Evolutionary conservation across 30 jellyfish, hydroid and myxozoan genomes (phyloP), one percentile per base, ranked within the genome.

Genomic region (Morbakka virulenta): DNA sequence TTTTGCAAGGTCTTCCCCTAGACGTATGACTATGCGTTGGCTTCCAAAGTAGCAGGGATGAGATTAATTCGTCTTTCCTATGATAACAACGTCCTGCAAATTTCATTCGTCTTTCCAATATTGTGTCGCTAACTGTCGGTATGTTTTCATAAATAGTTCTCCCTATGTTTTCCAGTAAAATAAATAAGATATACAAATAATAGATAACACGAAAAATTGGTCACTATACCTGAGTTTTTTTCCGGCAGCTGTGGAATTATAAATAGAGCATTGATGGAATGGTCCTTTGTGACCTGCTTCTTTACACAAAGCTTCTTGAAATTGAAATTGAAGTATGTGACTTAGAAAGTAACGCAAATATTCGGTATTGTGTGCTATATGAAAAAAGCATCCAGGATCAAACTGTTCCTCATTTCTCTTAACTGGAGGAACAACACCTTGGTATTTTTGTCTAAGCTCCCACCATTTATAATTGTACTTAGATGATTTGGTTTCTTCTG

Each of bases 321-420:
- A 70, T 74, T 72, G 93, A 57, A 80, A 88, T 81, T 88, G 97
- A 33, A 80, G 35, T 29, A 88, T 87, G 50, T 81, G 80, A 52
- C 97, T 88, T 62, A 81, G 36, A 72, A 88, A 88, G 68, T 88
- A 88, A 20, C 95, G 80, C 20, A 88, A 36, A 62, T 88, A 88
- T 64, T 88, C 97, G 6, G 84, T 74, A 51, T 88, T 88, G 31
- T 88, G 93, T 6, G 93, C 95, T 22, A 88, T 87, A 50, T 88
- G 97, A 23, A 81, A 67, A 47, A 88, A 88, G 1, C 87, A 67
- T 2, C 97, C 97, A 3, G 97, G 95, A 49, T 88, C 97, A 41
- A 88, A 88, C 13, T 68, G 73, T 4, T 62, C 47, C 50, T 88
- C 95, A 0, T 82, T 21, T 35, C 86, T 79, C 30, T 62, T 62